Base-by-base conservation (phyloP, 2,888 invertebrate genomes). In the Elegia similella region DNA sequence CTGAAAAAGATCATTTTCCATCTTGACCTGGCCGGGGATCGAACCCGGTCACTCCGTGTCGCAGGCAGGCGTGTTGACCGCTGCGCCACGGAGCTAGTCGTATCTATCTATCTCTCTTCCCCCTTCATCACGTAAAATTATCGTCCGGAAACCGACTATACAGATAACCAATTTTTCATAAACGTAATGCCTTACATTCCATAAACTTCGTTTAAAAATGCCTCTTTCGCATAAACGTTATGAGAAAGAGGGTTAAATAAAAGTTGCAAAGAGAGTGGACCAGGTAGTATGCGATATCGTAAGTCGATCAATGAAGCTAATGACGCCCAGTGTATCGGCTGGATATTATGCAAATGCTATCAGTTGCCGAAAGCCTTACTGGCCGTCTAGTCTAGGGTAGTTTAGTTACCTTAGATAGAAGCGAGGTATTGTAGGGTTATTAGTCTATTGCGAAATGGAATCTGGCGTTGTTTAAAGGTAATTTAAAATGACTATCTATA, bases 301-400 rank as follows among this genome's bases (percentile, higher is more conserved):
- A 84, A 85, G 78, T 77, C 76, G 80, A 82, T 87, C 83, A 78
- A 75, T 78, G 75, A 61, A 62, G 77, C 79, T 86, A 86, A 88
- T 86, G 85, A 86, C 82, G 79, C 68, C 69, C 76, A 78, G 81
- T 82, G 74, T 82, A 84, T 83, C 78, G 80, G 75, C 75, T 75
- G 75, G 76, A 82, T 84, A 86, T 87, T 88, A 88, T 87, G 88
- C 84, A 84, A 89, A 89, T 87, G 76, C 76, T 80, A 82, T 82
- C 83, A 80, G 78, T 76, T 67, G 68, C 71, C 70, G 76, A 76
- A 76, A 81, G 82, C 80, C 75, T 76, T 68, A 69, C 70, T 70
- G 72, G 70, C 72, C 73, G 72, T 70, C 78, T 74, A 73, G 67
- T 75, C 69, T 23, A 23, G 2, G 23, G 23, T 23, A 23, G 23